Evolutionary conservation across 2,888 invertebrate species (phyloP), one percentile per base, ranked within the genome.

Genomic region (Leistus spinibarbis): DNA sequence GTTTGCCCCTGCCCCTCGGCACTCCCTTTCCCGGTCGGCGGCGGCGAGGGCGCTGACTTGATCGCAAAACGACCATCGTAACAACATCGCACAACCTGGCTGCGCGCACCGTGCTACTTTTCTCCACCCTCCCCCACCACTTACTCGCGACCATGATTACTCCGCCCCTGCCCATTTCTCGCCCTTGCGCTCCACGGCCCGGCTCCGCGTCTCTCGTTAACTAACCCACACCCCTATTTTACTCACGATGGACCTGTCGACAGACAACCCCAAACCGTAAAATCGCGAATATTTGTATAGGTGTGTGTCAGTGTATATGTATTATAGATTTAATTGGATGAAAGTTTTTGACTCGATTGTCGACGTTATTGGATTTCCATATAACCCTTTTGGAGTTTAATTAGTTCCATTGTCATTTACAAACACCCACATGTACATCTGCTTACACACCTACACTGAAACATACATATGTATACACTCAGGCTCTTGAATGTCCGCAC

Each of bases 31-130:
- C 65, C 23, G 40, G 10, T 40, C 40, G 40, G 40, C 2, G 40
- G 40, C 40, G 40, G 40, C 20, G 73, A 80, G 81, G 82, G 79
- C 81, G 81, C 81, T 82, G 81, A 81, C 81, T 81, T 80, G 78
- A 78, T 76, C 76, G 76, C 78, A 77, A 79, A 78, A 78, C 76
- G 78, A 79, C 79, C 74, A 67, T 67, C 67, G 60, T 53, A 66
- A 73, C 65, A n/a, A n/a, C 40, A 40, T 40, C 13, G 13, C 40
- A 73, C 24, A 72, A 72, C 72, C 71, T 64, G 71, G 40, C 13
- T 40, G 40, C 54, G 70, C 70, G 22, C 63, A 19, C 54, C 23
- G 19, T 24, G 53, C 20, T 20, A 64, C 54, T 54, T 53, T 56
- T 40, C 16, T 9, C 27, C 24, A 19, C 13, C 57, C 57, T 17